These are phyloP conservation scores for Chloroceryle amazona DNA, from an alignment of 2,797 vertebrate species.

Conservation along the genomic window DNA sequence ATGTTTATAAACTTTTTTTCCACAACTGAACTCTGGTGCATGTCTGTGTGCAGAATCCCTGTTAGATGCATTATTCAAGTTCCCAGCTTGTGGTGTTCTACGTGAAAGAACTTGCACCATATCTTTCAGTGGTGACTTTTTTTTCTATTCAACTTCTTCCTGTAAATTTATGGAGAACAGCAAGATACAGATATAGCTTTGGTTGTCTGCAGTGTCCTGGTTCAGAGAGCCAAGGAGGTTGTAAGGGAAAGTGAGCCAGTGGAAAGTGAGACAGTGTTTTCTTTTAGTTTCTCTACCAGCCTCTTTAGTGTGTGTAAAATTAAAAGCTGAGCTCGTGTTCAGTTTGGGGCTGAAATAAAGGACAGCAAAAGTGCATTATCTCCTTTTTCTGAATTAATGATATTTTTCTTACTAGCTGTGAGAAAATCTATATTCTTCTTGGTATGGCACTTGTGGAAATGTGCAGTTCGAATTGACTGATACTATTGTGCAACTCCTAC, in stretches of 20 bases:
- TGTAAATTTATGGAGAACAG: background rate
- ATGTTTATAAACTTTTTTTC: background rate
- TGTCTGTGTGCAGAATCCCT: background rate
- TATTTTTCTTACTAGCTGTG: accelerated
- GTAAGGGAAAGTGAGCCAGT: background rate
- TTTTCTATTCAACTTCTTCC: background rate
- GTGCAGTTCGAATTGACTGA: background rate
- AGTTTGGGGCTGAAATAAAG: background rate
- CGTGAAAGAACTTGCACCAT: background rate
- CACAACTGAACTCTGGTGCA: background rate
- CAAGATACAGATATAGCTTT: background rate
- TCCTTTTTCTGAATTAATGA: background rate
- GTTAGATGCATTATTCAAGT: background rate
- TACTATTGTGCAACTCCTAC: background rate
- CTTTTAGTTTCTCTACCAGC: background rate
- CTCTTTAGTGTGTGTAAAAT: background rate
- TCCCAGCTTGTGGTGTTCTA: background rate
- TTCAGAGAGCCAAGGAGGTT: background rate
- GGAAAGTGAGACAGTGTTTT: background rate
- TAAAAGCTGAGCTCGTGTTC: background rate
- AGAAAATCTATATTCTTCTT: background rate
- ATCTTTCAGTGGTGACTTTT: background rate
- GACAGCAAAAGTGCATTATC: background rate
- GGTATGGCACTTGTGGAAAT: background rate
- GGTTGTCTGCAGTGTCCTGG: background rate